phyloP scores from a whole-genome alignment of 2,888 invertebrate species.

The Drosophila helvetica region DNA sequence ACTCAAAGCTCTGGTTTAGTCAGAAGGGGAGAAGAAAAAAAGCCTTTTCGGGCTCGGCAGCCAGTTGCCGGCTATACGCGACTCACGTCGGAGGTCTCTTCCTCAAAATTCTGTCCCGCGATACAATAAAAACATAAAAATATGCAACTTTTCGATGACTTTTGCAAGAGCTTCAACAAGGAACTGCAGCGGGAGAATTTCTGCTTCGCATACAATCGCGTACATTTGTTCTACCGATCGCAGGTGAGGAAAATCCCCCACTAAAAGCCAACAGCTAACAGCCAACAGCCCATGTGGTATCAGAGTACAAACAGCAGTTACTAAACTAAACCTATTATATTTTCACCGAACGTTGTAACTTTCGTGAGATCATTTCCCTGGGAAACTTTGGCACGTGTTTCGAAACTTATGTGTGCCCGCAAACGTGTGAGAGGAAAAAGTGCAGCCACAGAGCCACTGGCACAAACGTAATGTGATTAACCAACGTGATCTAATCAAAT shows the following conservation, averaged over 20 bases:
- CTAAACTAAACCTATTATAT: conserved; percentile 1
- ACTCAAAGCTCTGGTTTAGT: conserved; percentile 29
- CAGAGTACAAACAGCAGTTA: conserved; percentile 10
- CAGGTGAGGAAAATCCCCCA: conserved; percentile 70
- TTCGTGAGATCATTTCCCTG: conserved; percentile 24
- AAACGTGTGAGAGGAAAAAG: too few species aligned
- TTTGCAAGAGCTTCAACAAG: conserved; percentile 69
- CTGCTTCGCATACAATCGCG: conserved; percentile 77
- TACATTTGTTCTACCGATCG: conserved; percentile 82
- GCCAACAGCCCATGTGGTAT: conserved; percentile 20
- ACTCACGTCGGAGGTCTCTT: conserved; percentile 33
- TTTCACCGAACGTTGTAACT: conserved; percentile 3
- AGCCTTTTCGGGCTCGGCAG: conserved; percentile 7
- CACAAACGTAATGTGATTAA: too few species aligned
- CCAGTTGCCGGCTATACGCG: conserved; percentile 40
- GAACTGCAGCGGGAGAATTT: conserved; percentile 81
- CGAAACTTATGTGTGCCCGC: background rate
- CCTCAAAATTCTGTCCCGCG: conserved; percentile 7
- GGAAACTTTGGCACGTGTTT: conserved; percentile 24
- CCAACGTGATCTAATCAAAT: background rate
- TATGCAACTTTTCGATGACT: conserved; percentile 77
- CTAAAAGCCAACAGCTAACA: conserved; percentile 8
- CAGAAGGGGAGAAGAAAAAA: conserved; percentile 7
- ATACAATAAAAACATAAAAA: conserved; percentile 9
- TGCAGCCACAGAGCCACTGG: background rate